Conservation (phyloP, 2,113 vertebrate species). For the Grantiella picta region DNA sequence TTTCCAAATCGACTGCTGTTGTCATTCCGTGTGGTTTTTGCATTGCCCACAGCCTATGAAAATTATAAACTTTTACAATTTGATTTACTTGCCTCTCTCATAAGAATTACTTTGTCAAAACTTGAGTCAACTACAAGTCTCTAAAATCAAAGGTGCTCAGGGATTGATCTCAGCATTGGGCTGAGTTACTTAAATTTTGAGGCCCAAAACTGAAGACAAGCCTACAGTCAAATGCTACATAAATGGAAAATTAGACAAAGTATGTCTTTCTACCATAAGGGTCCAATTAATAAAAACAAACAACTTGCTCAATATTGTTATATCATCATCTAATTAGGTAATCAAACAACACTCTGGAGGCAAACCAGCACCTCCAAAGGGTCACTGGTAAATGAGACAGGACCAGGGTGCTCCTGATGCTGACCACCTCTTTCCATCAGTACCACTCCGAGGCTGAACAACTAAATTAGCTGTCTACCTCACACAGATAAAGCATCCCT, state of each 20-base stretch:
- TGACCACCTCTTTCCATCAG: not conserved
- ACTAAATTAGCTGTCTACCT: not conserved
- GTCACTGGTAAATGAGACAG: not conserved
- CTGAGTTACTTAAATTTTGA: not conserved
- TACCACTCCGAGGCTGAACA: not conserved
- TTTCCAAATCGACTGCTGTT: constrained; percentile 98
- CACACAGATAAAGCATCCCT: not conserved
- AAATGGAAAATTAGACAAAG: not conserved
- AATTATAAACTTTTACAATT: not conserved
- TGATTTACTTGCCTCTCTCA: not conserved
- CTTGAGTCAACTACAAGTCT: not conserved
- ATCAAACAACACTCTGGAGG: not conserved
- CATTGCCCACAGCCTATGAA: constrained; percentile 91
- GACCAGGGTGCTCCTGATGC: not conserved
- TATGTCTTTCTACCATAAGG: not conserved
- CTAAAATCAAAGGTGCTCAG: not conserved
- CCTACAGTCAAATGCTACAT: not conserved
- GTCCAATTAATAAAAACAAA: not conserved
- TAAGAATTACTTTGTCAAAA: not conserved
- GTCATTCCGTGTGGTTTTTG: constrained; percentile 96
- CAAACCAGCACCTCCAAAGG: not conserved
- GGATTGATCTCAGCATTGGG: not conserved
- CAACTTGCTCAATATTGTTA: not conserved
- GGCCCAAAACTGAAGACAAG: not conserved
- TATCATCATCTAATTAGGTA: not conserved